A percentile compares a stretch with the other conserved stretches of the same genome.
Evolutionary conservation across 2,113 vertebrate species (phyloP).

Genomic region (Myocastor coypus): DNA sequence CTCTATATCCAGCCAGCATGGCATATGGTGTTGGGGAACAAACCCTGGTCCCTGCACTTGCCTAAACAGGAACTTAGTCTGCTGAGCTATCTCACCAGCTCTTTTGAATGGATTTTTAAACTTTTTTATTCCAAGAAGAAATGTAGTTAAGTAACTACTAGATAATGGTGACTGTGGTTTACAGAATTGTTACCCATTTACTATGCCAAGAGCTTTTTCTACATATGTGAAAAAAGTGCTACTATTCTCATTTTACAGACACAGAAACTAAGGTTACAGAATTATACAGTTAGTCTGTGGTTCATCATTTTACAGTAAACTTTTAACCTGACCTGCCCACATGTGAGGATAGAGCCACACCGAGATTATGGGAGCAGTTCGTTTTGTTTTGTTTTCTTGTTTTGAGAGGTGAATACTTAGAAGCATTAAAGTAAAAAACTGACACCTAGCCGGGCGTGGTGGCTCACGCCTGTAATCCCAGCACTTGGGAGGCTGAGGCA

Average conservation of each 20-base stretch:
- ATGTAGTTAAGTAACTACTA: not conserved
- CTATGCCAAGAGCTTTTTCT: conserved; percentile 29
- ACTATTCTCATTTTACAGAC: conserved; percentile 17
- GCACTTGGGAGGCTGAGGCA: no score
- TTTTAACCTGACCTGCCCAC: not conserved
- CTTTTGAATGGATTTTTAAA: conserved; percentile 50
- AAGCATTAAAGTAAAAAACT: conserved; percentile 52
- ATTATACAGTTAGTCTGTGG: not conserved
- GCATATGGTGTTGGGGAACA: no score
- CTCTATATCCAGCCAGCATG: no score
- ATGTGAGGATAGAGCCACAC: not conserved
- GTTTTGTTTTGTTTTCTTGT: not conserved
- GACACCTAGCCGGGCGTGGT: no score
- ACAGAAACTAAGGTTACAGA: not conserved
- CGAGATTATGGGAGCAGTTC: not conserved
- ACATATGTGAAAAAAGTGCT: not conserved
- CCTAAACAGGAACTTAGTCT: no score
- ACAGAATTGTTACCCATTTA: not conserved
- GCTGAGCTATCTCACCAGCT: no score
- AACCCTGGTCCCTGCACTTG: no score
- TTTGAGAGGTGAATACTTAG: conserved; percentile 4
- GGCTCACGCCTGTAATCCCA: no score
- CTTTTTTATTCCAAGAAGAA: conserved; percentile 49
- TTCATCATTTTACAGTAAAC: conserved; percentile 3
- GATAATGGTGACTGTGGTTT: not conserved